phyloP scores from a whole-genome alignment of 2,888 invertebrate genomes.

The Pachymerium ferrugineum region DNA sequence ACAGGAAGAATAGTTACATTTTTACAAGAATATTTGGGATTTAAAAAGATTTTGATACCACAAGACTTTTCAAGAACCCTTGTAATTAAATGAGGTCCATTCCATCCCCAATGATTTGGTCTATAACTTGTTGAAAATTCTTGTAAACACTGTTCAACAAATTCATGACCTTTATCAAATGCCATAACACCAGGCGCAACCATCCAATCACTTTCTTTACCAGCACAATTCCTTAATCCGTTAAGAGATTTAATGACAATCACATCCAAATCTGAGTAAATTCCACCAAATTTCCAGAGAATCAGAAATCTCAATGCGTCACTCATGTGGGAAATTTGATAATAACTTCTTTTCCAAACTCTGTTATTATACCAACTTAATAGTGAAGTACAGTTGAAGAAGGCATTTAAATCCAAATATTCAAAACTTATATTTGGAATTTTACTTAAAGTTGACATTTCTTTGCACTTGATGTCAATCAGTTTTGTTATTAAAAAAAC shows the following conservation, averaged over 20 bases:
- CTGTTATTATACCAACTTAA: slow-evolving; percentile 56
- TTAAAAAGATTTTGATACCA: slow-evolving; percentile 30
- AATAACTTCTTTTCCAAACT: slow-evolving; percentile 46
- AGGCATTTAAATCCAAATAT: slow-evolving; percentile 53
- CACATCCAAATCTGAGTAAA: slow-evolving; percentile 69
- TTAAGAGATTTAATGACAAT: slow-evolving; percentile 60
- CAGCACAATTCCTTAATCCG: slow-evolving; percentile 58
- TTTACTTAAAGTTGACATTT: background rate
- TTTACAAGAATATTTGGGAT: slow-evolving; percentile 52
- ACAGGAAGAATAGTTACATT: slow-evolving; percentile 61
- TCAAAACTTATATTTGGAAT: slow-evolving; percentile 52
- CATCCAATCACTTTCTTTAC: slow-evolving; percentile 55
- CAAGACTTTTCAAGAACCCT: slow-evolving; percentile 36
- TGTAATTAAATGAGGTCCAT: slow-evolving; percentile 38
- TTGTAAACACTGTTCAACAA: slow-evolving; percentile 50
- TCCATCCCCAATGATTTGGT: slow-evolving; percentile 36
- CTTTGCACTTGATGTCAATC: background rate
- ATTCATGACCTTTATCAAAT: slow-evolving; percentile 52
- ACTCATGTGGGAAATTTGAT: slow-evolving; percentile 56
- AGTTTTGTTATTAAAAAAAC: background rate
- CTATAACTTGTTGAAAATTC: slow-evolving; percentile 37
- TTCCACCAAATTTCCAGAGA: slow-evolving; percentile 69
- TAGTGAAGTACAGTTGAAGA: slow-evolving; percentile 56
- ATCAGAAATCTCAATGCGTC: slow-evolving; percentile 62
- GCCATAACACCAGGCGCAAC: slow-evolving; percentile 65